phyloP scores from a whole-genome alignment of 1,140 invertebrate species.

The Drosophila auraria region DNA sequence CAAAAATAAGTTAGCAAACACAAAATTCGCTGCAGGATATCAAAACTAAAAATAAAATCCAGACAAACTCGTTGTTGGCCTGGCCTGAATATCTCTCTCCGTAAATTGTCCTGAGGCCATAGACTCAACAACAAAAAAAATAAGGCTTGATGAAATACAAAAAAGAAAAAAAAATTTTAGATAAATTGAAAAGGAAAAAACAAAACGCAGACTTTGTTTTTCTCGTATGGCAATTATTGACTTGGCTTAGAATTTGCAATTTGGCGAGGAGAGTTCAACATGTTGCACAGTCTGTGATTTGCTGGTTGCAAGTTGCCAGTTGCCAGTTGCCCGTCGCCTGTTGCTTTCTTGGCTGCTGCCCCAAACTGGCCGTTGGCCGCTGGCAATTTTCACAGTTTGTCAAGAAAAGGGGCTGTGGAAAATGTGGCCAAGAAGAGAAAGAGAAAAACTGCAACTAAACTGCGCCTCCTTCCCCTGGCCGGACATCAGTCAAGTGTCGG shows the following conservation, averaged over 20 bases:
- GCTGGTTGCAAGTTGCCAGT: constrained; percentile 56
- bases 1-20: constrained; percentile 68
- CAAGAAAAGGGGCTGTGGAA: constrained; percentile 25
- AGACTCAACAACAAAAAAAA: constrained; percentile 13
- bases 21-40: constrained; percentile 69
- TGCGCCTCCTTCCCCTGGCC: constrained; percentile 16
- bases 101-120: constrained; percentile 41
- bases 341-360: constrained; percentile 50
- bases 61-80: constrained; percentile 48
- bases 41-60: constrained; percentile 56
- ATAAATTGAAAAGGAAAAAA: constrained; percentile 32
- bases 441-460: constrained; percentile 42
- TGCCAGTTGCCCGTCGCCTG: constrained; percentile 42
- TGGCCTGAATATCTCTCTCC: constrained; percentile 48
- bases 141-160: constrained; percentile 12
- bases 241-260: constrained; percentile 50
- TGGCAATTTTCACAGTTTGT: constrained; percentile 73
- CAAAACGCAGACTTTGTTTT: constrained; percentile 13
- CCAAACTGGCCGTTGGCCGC: constrained; percentile 62
- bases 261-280: constrained; percentile 58
- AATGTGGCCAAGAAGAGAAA: constrained; percentile 25
- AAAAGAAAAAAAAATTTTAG: constrained; percentile 30
- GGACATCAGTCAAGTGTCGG: constrained; percentile 67
- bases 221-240: constrained; percentile 37
- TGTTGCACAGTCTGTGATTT: constrained; percentile 59